Evolutionary conservation across 2,113 vertebrate species (phyloP).

Genomic region (Muntiacus reevesi): DNA sequence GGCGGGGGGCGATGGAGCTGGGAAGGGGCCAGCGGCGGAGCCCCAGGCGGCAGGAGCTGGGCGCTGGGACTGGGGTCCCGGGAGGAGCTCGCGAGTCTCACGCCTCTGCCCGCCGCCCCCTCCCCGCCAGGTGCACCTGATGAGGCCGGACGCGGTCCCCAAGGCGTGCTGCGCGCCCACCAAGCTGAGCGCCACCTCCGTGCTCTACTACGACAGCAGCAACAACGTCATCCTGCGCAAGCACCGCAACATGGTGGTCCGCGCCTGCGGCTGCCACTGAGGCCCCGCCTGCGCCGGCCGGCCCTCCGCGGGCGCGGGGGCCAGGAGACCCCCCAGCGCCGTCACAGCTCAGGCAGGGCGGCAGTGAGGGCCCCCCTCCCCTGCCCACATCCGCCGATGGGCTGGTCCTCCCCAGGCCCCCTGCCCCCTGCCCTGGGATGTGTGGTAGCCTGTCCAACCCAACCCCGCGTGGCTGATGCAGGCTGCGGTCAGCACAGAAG

Average conservation of each 20-base stretch:
- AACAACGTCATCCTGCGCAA: conserved; percentile 98
- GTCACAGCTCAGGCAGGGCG: neutral
- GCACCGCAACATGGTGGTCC: conserved; percentile 98
- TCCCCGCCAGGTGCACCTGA: conserved; percentile 87
- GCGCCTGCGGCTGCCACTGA: conserved; percentile 94
- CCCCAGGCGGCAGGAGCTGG: neutral
- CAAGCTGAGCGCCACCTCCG: conserved; percentile 93
- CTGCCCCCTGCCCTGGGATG: neutral
- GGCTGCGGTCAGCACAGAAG: neutral
- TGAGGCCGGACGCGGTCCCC: conserved; percentile 93
- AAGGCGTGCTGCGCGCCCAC: conserved; percentile 95
- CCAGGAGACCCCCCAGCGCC: neutral
- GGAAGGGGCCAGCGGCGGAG: no score
- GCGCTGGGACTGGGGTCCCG: neutral
- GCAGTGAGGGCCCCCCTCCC: neutral
- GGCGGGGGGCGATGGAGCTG: neutral
- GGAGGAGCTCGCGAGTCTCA: neutral
- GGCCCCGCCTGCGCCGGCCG: rapidly evolving
- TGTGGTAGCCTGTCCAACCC: neutral
- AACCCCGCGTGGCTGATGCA: neutral
- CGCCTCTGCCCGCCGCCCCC: neutral
- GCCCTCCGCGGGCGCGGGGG: neutral
- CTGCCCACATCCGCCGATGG: neutral
- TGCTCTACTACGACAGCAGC: conserved; percentile 96
- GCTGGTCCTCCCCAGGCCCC: conserved; percentile 53